Percentiles rank a stretch among this genome's conserved stretches.
Evolutionary conservation across 2,113 vertebrate genomes (phyloP).

Genomic region (Odontophorus gujanensis): DNA sequence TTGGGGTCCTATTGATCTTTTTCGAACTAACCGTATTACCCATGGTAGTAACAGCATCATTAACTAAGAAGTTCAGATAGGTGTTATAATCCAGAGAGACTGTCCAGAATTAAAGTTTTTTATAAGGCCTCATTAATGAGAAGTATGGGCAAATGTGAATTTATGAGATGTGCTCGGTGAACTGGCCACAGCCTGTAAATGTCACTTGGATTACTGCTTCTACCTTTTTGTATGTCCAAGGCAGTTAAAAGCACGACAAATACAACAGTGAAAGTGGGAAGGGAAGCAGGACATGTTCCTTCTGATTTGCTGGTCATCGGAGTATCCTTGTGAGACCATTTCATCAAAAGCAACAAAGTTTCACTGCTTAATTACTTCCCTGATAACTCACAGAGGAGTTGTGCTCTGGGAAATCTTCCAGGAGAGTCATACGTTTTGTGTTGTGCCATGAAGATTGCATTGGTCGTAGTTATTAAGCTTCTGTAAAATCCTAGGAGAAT

Average conservation of each 20-base stretch:
- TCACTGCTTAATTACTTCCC: neutral
- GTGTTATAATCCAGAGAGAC: neutral
- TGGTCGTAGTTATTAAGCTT: neutral
- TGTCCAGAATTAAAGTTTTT: neutral
- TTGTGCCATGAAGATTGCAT: neutral
- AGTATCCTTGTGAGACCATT: neutral
- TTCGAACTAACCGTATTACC: neutral
- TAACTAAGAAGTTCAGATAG: neutral
- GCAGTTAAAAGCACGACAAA: neutral
- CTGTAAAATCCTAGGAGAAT: neutral
- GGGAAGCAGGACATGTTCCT: neutral
- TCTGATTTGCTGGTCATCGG: neutral
- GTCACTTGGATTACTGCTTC: neutral
- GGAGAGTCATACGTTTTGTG: neutral
- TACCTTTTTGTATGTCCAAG: neutral
- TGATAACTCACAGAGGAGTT: neutral
- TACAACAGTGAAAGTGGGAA: neutral
- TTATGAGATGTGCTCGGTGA: neutral
- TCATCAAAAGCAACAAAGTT: neutral
- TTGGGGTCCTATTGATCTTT: neutral
- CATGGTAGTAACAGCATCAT: neutral
- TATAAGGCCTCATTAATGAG: neutral
- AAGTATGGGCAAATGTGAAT: neutral
- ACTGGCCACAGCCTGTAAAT: rapidly evolving
- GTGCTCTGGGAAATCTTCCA: neutral